phyloP scores from a whole-genome alignment of 2,113 vertebrate species.

The Rhinichthys klamathensis region DNA sequence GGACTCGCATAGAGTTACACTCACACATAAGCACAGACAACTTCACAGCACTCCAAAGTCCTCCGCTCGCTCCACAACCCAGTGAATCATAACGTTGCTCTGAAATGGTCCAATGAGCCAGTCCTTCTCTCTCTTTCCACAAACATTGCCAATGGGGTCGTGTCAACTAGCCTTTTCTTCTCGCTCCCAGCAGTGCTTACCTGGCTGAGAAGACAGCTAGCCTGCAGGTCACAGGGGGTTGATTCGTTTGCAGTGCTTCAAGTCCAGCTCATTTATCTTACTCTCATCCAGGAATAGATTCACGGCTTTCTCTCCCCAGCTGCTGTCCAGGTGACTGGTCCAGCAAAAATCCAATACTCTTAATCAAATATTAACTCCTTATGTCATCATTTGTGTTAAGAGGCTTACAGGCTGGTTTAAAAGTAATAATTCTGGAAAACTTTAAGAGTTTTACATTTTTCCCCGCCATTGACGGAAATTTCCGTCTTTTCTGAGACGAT shows the following conservation, averaged over 20 bases:
- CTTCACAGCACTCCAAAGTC: slow-evolving; percentile 1
- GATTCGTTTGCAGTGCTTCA: slow-evolving; percentile 46
- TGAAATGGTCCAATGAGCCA: slow-evolving; percentile 36
- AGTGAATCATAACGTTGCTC: slow-evolving; percentile 38
- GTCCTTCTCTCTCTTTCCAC: not conserved
- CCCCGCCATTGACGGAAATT: no score
- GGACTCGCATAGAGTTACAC: slow-evolving; percentile 25
- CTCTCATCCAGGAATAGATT: slow-evolving; percentile 54
- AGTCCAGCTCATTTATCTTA: slow-evolving; percentile 45
- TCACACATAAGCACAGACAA: not conserved
- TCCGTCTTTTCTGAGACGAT: no score
- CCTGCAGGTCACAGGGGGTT: slow-evolving; percentile 46
- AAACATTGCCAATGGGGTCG: slow-evolving; percentile 42
- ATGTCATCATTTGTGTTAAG: slow-evolving; percentile 31
- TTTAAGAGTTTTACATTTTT: not conserved
- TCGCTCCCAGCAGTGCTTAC: not conserved
- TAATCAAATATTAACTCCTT: slow-evolving; percentile 56
- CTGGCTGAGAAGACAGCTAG: slow-evolving; percentile 14
- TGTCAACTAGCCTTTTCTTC: slow-evolving; percentile 13
- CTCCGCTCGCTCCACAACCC: not conserved
- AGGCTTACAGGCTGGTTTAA: slow-evolving; percentile 18
- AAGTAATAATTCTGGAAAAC: not conserved
- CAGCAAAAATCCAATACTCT: slow-evolving; percentile 52
- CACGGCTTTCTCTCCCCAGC: slow-evolving; percentile 34
- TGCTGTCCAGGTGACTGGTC: not conserved